These are phyloP conservation scores for Dinocampus coccinellae DNA, from an alignment of 2,888 invertebrate species.

Conservation along the genomic window DNA sequence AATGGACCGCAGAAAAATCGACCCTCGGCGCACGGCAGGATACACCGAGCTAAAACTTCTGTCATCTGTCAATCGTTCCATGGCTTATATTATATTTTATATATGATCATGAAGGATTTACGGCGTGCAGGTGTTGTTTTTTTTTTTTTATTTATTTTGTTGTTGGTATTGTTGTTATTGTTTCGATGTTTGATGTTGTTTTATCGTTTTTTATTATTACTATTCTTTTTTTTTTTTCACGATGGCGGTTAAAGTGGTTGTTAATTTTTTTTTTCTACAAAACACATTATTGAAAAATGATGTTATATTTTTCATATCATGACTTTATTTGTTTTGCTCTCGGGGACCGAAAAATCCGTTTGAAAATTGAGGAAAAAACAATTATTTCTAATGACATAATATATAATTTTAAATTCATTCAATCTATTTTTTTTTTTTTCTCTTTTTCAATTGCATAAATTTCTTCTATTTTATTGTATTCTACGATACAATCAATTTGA, in stretches of 20 bases:
- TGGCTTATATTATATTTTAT: conserved; percentile 47
- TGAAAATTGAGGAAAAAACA: conserved; percentile 25
- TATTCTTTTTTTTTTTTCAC: no score
- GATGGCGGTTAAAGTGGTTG: conserved; percentile 42
- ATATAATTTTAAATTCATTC: conserved; percentile 19
- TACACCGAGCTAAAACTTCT: conserved; percentile 60
- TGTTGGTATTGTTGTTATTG: conserved; percentile 48
- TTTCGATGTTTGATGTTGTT: conserved; percentile 38
- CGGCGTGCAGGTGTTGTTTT: conserved; percentile 55
- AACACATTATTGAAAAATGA: conserved; percentile 39
- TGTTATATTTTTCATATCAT: conserved; percentile 15
- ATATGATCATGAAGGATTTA: conserved; percentile 60
- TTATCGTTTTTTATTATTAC: conserved; percentile 42
- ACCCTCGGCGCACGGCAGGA: conserved; percentile 63
- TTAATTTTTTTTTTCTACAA: conserved; percentile 28
- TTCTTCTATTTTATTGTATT: not conserved
- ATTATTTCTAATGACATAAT: conserved; percentile 11
- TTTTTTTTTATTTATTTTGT: conserved; percentile 45
- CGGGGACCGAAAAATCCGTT: conserved; percentile 54
- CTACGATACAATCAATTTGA: not conserved
- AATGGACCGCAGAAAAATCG: conserved; percentile 51
- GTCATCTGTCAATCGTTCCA: conserved; percentile 61
- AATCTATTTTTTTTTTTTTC: conserved; percentile 15
- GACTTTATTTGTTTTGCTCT: conserved; percentile 48
- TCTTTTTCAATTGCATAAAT: not conserved